Evolutionary conservation across 2,113 vertebrate genomes (phyloP), one percentile per base, ranked within the genome.

Genomic region (Ornithorhynchus anatinus): DNA sequence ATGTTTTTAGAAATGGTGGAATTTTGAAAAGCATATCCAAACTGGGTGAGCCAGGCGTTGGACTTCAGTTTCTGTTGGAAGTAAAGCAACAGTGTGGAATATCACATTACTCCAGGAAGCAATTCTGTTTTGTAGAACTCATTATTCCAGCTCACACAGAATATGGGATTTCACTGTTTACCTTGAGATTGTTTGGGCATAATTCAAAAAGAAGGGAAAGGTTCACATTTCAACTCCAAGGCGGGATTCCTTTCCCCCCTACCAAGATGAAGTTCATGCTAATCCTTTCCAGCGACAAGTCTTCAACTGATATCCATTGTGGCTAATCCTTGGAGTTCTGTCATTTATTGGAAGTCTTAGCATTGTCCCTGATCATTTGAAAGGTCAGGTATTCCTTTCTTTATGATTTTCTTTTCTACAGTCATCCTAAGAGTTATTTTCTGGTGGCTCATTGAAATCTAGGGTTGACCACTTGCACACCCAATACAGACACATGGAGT

Each of bases 181-280:
- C 31, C 4, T 54, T 73, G 40, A 7, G 43, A 70, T 38, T 64
- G 31, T 80, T 66, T 10, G 17, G 42, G 8, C 79, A 50, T 69
- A 50, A 27, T 22, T 79, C 52, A 35, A 32, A 68, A 65, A 64
- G 3, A 33, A 16, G 3, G 2, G 19, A 2, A 32, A 13, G 20
- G 69, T 52, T 66, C 36, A 52, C 0, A 0, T 71, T 38, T 59
- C 10, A 50, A 23, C 67, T 40, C 19, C 25, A 5, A 48, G 79
- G 33, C n/a, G 48, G 11, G 15, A 45, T 14, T 8, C n/a, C 50
- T 64, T 20, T 17, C 32, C 62, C 1, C 67, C 12, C 14, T 20
- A 23, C 32, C 65, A n/a, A 16, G 19, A 53, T 79, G 36, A 48
- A 42, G 10, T 59, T 52, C 16, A 63, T 4, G 42, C 17, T 45